These are phyloP conservation scores for Drosophila pruinosa DNA, from an alignment of 1,140 invertebrate genomes.

Conservation along the genomic window DNA sequence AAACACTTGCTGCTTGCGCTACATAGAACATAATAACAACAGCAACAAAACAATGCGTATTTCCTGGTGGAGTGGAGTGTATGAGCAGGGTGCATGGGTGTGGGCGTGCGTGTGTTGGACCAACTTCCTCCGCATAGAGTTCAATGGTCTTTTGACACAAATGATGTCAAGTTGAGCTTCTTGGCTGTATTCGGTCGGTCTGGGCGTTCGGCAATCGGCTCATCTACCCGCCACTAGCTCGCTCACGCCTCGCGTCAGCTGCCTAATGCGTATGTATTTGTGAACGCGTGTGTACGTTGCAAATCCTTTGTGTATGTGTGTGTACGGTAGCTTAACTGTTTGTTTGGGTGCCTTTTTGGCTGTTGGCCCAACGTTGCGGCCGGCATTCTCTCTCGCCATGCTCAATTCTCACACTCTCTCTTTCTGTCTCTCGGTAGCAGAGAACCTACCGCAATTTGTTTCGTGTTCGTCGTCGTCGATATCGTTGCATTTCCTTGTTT, in stretches of 20 bases:
- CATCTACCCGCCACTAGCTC: conserved; percentile 7
- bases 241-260: conserved; percentile 33
- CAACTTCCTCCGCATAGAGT: conserved; percentile 62
- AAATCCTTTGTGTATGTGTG: conserved; percentile 35
- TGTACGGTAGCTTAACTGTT: conserved; percentile 55
- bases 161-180: conserved; percentile 82
- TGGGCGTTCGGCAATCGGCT: conserved; percentile 18
- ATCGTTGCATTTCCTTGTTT: conserved; percentile 76
- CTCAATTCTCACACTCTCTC: neutral
- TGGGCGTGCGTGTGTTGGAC: conserved; percentile 3
- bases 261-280: conserved; percentile 11
- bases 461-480: conserved; percentile 47
- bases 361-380: conserved; percentile 53
- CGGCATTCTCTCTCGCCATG: conserved; percentile 44
- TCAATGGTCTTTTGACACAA: conserved; percentile 82
- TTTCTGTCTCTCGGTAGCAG: conserved; percentile 3
- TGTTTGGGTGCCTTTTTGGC: conserved; percentile 71
- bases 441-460: conserved; percentile 77
- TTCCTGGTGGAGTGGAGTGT: conserved; percentile 1
- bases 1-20: conserved; percentile 39
- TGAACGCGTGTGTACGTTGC: conserved; percentile 16
- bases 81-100: neutral
- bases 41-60: conserved; percentile 51
- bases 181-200: conserved; percentile 27
- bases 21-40: conserved; percentile 6